These are phyloP conservation scores for Anguilla anguilla DNA, from an alignment of 2,797 vertebrate genomes.

Conservation along the genomic window DNA sequence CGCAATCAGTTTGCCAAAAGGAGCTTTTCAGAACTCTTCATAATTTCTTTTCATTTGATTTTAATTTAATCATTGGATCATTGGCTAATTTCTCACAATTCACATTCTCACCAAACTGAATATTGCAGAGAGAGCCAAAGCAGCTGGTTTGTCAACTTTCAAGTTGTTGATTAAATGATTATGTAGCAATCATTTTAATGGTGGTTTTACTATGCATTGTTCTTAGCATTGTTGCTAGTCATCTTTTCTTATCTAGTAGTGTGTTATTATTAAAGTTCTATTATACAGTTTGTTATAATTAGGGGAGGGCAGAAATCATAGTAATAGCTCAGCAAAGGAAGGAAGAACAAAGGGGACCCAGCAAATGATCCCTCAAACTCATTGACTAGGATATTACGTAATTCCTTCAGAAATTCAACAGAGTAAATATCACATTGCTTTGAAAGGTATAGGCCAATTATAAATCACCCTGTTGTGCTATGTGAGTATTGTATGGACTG, in stretches of 20 bases:
- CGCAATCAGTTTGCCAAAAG: background rate
- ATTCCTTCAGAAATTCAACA: background rate
- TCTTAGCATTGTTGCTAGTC: background rate
- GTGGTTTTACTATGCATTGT: background rate
- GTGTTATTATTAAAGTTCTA: background rate
- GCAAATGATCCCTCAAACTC: background rate
- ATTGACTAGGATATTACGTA: background rate
- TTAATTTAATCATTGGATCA: background rate
- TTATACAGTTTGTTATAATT: background rate
- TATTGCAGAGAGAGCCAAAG: background rate
- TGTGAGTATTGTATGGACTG: background rate
- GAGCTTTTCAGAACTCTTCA: background rate
- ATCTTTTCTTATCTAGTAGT: background rate
- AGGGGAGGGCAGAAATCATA: background rate
- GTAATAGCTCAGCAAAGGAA: background rate
- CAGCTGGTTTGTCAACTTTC: background rate
- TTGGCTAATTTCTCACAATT: background rate
- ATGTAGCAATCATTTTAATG: background rate
- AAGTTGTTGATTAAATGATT: background rate
- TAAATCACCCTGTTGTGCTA: background rate
- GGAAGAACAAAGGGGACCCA: background rate
- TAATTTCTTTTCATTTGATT: background rate
- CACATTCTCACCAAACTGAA: background rate
- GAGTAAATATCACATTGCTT: conserved; percentile 13
- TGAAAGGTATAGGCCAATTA: background rate